These are phyloP conservation scores for Naja naja DNA, from an alignment of 2,113 vertebrate species.

Conservation along the genomic window DNA sequence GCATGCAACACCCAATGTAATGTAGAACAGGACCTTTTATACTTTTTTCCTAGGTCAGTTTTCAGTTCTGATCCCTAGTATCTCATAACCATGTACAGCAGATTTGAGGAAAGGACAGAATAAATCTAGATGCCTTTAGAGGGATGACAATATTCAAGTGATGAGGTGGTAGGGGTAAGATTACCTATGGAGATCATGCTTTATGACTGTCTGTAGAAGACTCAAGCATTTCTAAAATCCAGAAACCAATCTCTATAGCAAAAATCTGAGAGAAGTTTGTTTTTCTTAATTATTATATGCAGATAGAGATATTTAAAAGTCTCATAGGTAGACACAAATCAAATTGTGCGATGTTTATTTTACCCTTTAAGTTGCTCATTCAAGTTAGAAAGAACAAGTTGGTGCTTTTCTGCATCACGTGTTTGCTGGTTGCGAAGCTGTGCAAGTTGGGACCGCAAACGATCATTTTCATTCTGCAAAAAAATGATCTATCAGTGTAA, in stretches of 20 bases:
- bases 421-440: conserved; percentile 76
- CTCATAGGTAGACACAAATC: background rate
- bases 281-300: background rate
- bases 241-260: background rate
- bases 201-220: background rate
- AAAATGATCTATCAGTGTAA: background rate
- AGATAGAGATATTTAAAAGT: background rate
- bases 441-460: conserved; percentile 77
- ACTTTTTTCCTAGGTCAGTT: background rate
- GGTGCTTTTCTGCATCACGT: conserved; percentile 81
- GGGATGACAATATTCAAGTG: background rate
- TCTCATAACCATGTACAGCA: background rate
- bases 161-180: background rate
- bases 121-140: background rate
- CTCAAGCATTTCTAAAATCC: background rate
- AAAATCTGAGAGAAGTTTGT: background rate
- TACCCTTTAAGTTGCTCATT: conserved; percentile 87
- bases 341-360: accelerated
- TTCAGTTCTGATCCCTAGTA: background rate
- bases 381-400: conserved; percentile 76
- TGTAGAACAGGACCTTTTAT: background rate
- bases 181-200: background rate
- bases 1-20: background rate
- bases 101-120: background rate
- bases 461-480: conserved; percentile 81